Conservation (phyloP, 2,113 vertebrate species). For the Chlorocebus sabaeus region DNA sequence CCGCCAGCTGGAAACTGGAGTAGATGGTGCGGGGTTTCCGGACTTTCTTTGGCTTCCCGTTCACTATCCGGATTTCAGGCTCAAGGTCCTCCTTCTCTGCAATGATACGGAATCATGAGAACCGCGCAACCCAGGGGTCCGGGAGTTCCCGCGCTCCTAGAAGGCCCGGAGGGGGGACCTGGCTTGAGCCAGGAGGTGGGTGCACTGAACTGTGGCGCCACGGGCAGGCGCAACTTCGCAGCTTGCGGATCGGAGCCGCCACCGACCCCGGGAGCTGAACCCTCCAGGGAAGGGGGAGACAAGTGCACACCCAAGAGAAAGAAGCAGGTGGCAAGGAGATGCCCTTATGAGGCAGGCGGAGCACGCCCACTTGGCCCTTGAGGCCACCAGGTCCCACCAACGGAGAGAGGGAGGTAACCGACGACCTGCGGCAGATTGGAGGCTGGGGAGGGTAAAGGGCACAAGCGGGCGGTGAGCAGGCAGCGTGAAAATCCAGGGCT, state of each 20-base stretch:
- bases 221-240: neutral
- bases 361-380: neutral
- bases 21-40: constrained; percentile 98
- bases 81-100: constrained; percentile 97
- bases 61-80: constrained; percentile 97
- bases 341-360: neutral
- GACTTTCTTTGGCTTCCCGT: constrained; percentile 99
- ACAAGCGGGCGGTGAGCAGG: neutral
- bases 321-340: neutral
- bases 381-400: neutral
- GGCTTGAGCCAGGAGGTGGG: neutral
- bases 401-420: neutral
- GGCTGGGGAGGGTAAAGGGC: neutral
- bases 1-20: constrained; percentile 98
- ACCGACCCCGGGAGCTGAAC: neutral
- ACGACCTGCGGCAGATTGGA: neutral
- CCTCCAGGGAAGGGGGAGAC: neutral
- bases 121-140: neutral
- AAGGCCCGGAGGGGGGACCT: neutral
- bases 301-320: neutral
- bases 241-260: neutral
- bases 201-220: neutral
- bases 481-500: neutral
- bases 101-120: constrained; percentile 69
- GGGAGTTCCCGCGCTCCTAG: neutral